Evolutionary conservation across 2,888 invertebrate species (phyloP).

Genomic region (Gisinianus flammeolus): DNA sequence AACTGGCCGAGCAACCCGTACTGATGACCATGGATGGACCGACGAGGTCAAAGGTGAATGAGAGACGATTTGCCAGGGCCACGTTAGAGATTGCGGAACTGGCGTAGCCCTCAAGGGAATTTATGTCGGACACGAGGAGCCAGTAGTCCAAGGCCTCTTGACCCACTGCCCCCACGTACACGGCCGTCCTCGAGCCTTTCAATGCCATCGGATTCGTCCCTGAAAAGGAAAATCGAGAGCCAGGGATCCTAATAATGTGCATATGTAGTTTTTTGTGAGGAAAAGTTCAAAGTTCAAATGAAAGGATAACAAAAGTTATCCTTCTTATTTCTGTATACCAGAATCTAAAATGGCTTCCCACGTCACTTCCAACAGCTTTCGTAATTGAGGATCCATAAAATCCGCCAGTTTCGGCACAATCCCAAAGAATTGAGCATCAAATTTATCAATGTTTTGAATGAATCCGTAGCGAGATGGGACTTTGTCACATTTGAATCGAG

Average conservation of each 20-base stretch:
- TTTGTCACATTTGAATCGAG: constrained; percentile 43
- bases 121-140: no score
- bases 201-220: constrained; percentile 63
- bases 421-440: constrained; percentile 78
- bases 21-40: no score
- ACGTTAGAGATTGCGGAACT: no score
- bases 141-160: no score
- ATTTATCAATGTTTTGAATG: constrained; percentile 68
- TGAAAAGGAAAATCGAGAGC: no score
- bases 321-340: constrained; percentile 60
- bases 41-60: no score
- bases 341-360: constrained; percentile 81
- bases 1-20: no score
- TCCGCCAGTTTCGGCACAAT: constrained; percentile 77
- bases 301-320: neutral
- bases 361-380: constrained; percentile 74
- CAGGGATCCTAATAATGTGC: no score
- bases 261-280: no score
- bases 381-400: constrained; percentile 78
- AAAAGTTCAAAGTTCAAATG: no score
- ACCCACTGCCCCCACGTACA: constrained; percentile 65
- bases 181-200: constrained; percentile 66
- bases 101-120: no score
- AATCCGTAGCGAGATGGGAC: constrained; percentile 13
- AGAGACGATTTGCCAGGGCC: no score